Base-by-base conservation (phyloP, 2,113 vertebrate species). In the Atractosteus spatula region DNA sequence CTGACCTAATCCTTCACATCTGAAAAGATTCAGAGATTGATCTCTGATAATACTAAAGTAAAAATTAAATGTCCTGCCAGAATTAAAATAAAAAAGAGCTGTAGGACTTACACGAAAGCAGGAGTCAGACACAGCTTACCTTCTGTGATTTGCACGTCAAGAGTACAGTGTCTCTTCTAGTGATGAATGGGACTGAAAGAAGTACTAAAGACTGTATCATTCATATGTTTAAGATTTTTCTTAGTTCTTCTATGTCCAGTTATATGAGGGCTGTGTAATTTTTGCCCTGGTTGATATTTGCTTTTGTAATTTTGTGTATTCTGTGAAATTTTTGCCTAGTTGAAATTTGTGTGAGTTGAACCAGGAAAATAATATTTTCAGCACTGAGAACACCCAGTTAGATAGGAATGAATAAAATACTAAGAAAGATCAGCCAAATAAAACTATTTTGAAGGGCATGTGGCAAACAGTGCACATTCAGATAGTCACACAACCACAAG, bases 261-360 rank as follows among this genome's bases (percentile, higher is more conserved):
- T 29, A 29, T 29, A 29, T 29, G 29, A 29, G 29, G 29, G 29
- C 2, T 29, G 29, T 29, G 29, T 29, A 29, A 29, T 29, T 29
- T 29, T 29, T 29, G 29, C 29, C 29, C 29, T 29, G 29, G 29
- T 29, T 29, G 29, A 29, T 29, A 29, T 29, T 29, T 29, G 29
- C 29, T 29, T 29, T 29, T 29, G 29, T 29, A 29, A 29, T 29
- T 29, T 29, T 29, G 29, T 29, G 29, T 29, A 29, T 29, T 2
- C 29, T 29, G 29, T 29, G 29, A 29, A 29, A 29, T 29, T 29
- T 29, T 29, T 29, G 29, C 29, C 29, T 29, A 29, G 29, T 29
- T 29, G 29, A 29, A 2, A 29, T 29, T 89, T 89, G 86, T 88
- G 80, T 88, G 82, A 88, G 82, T 85, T 86, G 82, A 85, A 89